Evolutionary conservation across 2,113 vertebrate genomes (phyloP), one percentile per base, ranked within the genome.

Genomic region (Cathartes aura): DNA sequence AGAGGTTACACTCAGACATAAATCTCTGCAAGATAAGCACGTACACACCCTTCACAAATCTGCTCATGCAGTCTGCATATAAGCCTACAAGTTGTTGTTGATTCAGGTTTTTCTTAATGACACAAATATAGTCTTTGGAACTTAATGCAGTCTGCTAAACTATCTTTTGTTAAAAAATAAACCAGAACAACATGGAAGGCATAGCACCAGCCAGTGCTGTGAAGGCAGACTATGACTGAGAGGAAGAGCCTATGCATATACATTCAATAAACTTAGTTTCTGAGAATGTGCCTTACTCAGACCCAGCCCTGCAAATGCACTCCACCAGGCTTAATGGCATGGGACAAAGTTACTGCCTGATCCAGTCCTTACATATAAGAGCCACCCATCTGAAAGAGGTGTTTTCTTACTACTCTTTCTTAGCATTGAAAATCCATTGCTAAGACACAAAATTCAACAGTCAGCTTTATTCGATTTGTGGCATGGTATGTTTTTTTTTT

Each of bases 21-120:
- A 73, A 93, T 79, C 71, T 95, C 85, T 96, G 91, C 78, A 86
- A 80, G 89, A 73, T 91, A 84, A 93, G 73, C 78, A 70, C 4
- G 62, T 20, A 72, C 74, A 88, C 78, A 67, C 78, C 87, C 90
- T 86, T 82, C 74, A 64, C 94, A 91, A 95, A 82, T 89, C 58
- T 82, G 81, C 78, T 90, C 58, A 20, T 55, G 50, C 58, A 94
- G 79, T 62, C 59, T 78, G 52, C 8, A 3, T 34, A 2, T 3
- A 62, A 73, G 36, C 58, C 87, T 76, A 53, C 15, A 21, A 58
- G 52, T 30, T 73, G 45, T 1, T 89, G 75, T 85, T 79, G 81
- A 68, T 82, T 85, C 70, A 82, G 21, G 8, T 58, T 80, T 87
- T 91, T 91, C 58, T 80, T 80, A 93, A 70, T 63, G 86, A 73